phyloP scores from a whole-genome alignment of 2,888 invertebrate species.

The Epistrophe grossulariae region DNA sequence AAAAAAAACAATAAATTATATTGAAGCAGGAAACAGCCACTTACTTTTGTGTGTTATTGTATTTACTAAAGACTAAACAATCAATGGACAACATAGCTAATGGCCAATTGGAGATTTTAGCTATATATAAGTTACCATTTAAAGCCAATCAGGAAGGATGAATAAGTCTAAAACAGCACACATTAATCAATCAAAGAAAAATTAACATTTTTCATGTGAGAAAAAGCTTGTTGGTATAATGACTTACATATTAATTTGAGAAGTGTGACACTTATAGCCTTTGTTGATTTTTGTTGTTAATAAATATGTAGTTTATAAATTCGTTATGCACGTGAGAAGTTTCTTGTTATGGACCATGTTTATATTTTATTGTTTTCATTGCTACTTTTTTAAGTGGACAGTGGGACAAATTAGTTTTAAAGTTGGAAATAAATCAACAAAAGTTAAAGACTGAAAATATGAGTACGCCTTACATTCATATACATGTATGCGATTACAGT shows the following conservation, averaged over 20 bases:
- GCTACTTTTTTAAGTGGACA: not conserved
- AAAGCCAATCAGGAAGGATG: constrained; percentile 2
- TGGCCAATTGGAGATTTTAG: not conserved
- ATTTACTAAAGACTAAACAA: not conserved
- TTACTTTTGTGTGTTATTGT: not conserved
- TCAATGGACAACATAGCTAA: not conserved
- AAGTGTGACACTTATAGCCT: not conserved
- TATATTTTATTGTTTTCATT: not conserved
- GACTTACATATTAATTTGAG: not conserved
- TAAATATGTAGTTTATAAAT: too few relatives aligned
- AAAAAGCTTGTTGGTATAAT: not conserved
- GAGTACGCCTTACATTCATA: too few relatives aligned
- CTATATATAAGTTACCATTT: not conserved
- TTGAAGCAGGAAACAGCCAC: constrained; percentile 1
- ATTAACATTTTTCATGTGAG: constrained; percentile 3
- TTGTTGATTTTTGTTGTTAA: not conserved
- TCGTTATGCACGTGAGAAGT: not conserved
- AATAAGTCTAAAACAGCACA: not conserved
- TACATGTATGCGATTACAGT: too few relatives aligned
- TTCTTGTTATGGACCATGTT: not conserved
- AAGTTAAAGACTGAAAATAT: not conserved
- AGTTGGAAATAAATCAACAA: not conserved
- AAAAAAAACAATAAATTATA: constrained; percentile 1
- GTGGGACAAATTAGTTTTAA: not conserved
- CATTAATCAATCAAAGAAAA: not conserved